phyloP scores from a whole-genome alignment of 2,113 vertebrate genomes.

The Corythornis madagascariensis region DNA sequence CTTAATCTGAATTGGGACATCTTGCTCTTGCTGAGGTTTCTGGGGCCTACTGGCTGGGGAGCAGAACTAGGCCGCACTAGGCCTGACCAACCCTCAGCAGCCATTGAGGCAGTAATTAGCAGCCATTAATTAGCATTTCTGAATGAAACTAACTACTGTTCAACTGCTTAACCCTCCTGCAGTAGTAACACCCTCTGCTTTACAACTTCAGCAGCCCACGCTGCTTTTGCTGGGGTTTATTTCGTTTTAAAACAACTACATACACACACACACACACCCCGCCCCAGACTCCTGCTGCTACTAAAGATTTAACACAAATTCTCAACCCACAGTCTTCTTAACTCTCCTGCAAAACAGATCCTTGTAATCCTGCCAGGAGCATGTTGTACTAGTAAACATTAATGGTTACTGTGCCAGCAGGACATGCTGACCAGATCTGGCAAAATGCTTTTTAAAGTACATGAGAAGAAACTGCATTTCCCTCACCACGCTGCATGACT shows the following conservation, averaged over 20 bases:
- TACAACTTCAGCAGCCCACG: not conserved
- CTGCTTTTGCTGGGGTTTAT: not conserved
- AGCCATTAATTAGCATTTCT: not conserved
- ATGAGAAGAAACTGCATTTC: not conserved
- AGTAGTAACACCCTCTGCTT: slow-evolving; percentile 10
- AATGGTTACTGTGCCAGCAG: not conserved
- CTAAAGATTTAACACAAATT: not conserved
- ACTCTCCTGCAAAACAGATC: not conserved
- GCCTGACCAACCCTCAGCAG: not conserved
- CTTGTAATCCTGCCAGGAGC: not conserved
- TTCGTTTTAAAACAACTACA: not conserved
- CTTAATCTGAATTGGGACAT: not conserved
- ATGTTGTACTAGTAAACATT: not conserved
- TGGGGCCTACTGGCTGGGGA: too few relatives aligned
- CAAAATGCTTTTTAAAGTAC: not conserved
- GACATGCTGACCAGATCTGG: not conserved
- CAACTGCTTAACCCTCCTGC: slow-evolving; percentile 10
- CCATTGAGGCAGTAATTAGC: not conserved
- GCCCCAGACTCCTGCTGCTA: not conserved
- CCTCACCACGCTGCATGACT: accelerated
- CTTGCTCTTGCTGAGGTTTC: not conserved
- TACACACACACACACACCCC: too few relatives aligned
- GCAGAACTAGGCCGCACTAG: too few relatives aligned
- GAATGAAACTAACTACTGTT: not conserved
- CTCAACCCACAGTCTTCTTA: not conserved